Evolutionary conservation across 2,113 vertebrate genomes (phyloP).

Genomic region (Eublepharis macularius): DNA sequence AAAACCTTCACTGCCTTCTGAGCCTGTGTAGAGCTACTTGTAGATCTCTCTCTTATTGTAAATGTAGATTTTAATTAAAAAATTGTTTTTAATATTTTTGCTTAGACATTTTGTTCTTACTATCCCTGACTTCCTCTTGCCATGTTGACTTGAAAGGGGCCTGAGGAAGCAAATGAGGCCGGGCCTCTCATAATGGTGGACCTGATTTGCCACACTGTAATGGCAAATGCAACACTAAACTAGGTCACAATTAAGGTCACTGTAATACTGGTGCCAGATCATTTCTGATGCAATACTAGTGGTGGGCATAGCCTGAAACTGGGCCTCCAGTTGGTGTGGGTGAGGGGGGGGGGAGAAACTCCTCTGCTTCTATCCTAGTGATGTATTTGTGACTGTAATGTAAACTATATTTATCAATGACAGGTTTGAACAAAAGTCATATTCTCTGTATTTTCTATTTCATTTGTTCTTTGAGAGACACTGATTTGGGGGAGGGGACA

Average conservation of each 20-base stretch:
- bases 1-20: conserved; percentile 22
- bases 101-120: conserved; percentile 17
- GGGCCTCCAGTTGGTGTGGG: conserved; percentile 36
- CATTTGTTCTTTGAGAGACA: background rate
- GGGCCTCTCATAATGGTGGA: background rate
- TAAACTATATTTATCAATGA: background rate
- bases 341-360: conserved; percentile 26
- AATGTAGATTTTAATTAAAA: conserved; percentile 51
- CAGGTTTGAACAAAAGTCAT: background rate
- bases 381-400: background rate
- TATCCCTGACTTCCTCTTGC: background rate
- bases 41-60: conserved; percentile 29
- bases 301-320: conserved; percentile 66
- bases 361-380: background rate
- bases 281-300: conserved; percentile 30
- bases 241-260: background rate
- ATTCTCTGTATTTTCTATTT: background rate
- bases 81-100: conserved; percentile 62
- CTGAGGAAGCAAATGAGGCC: background rate
- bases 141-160: background rate
- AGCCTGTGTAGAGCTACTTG: conserved; percentile 14
- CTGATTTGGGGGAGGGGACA: background rate
- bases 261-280: conserved; percentile 30
- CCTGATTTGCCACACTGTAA: background rate
- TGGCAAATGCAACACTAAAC: background rate